Base-by-base conservation (phyloP, 2,797 vertebrate species). In the Nasua narica region DNA sequence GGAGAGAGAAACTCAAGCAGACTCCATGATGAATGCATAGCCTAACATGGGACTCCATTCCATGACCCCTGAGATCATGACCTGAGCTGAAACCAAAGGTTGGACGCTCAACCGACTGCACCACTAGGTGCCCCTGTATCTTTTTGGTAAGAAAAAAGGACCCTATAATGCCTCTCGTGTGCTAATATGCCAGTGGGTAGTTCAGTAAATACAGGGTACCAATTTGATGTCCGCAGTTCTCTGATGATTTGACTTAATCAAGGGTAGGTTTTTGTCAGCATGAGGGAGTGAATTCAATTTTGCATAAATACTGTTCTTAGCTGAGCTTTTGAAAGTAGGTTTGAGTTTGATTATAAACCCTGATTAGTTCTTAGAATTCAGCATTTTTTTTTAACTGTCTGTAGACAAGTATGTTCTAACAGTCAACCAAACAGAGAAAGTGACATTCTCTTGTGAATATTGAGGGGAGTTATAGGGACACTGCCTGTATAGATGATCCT, bases 321-420 rank as follows among this genome's bases (percentile, higher is more conserved):
- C 40, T 69, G 72, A 74, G 29, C 25, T 72, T 91, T 94, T 92
- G 82, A 87, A 95, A 95, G 35, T 90, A 69, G 21, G 32, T 56
- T 91, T 89, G n/a, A 81, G 14, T 96, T 90, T 96, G 65, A 52
- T 81, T 54, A 50, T 56, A 56, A 86, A 67, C 5, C 23, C 10
- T 60, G 15, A 83, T 86, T 91, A 94, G 56, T 95, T 91, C 35
- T 85, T 96, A 18, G 65, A 91, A 35, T 95, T 83, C 32, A 52
- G 32, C 27, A 56, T 74, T n/a, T 74, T 74, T 46, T 72, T 15
- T 43, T 43, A 16, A 62, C 21, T 91, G 14, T 74, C 4, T 48
- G 58, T 27, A 54, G 40, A 72, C 76, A 25, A 52, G 40, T 67
- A 7, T 94, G 25, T 69, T 87, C 92, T 76, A 65, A 74, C 9